Percentiles rank a stretch among this genome's conserved stretches.
These are phyloP conservation scores for Balaenoptera acutorostrata DNA, from an alignment of 2,113 vertebrate species.

Conservation along the genomic window DNA sequence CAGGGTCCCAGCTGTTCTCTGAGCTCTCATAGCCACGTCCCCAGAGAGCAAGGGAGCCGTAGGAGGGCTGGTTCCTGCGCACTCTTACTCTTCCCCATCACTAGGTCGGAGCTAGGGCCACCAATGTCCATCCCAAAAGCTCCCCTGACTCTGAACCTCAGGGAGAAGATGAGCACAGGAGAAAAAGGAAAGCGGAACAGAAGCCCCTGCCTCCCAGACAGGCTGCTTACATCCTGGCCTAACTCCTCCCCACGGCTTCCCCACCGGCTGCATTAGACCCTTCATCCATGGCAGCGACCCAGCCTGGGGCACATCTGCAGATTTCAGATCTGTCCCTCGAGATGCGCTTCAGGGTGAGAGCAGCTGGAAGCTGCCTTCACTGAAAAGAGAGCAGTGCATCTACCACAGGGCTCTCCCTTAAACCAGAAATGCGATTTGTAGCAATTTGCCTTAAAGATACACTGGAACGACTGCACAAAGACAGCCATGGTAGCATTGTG, in stretches of 20 bases:
- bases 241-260: neutral
- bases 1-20: neutral
- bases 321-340: neutral
- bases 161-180: neutral
- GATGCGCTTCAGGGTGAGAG: neutral
- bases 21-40: neutral
- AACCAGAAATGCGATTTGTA: neutral
- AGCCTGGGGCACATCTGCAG: neutral
- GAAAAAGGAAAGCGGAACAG: neutral
- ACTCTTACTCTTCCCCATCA: neutral
- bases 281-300: neutral
- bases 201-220: neutral
- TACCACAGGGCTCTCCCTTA: neutral
- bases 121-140: neutral
- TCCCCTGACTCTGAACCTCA: neutral
- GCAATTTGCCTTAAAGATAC: neutral
- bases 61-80: no score
- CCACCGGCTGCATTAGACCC: neutral
- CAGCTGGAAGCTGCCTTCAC: neutral
- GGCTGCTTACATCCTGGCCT: neutral
- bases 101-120: neutral
- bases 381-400: neutral
- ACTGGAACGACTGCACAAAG: neutral
- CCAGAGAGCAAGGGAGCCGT: fast-evolving
- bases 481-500: neutral